Evolutionary conservation across 1,140 invertebrate genomes (phyloP).

Genomic region (Stenopsyche tienmushanensis): DNA sequence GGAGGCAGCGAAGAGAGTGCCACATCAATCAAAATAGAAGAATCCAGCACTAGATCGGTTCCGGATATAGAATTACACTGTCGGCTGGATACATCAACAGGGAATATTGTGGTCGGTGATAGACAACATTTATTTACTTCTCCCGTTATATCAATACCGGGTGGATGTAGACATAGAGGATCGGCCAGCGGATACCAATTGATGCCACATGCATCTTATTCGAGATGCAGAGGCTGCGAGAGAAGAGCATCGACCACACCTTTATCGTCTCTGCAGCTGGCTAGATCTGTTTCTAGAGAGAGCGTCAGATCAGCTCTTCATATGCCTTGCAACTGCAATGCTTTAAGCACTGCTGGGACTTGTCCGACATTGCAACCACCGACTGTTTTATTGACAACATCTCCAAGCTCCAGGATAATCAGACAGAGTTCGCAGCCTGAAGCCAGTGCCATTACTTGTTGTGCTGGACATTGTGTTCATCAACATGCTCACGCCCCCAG

Average conservation of each 20-base stretch:
- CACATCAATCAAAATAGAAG: conserved; percentile 59
- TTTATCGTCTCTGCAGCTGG: conserved; percentile 69
- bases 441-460: conserved; percentile 65
- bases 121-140: conserved; percentile 56
- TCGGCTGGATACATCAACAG: conserved; percentile 50
- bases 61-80: conserved; percentile 88
- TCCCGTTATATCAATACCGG: conserved; percentile 55
- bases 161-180: conserved; percentile 56
- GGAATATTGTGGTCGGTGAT: conserved; percentile 46
- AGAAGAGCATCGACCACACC: conserved; percentile 73
- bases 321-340: conserved; percentile 58
- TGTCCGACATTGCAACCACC: conserved; percentile 65
- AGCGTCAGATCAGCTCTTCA: conserved; percentile 67
- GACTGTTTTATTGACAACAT: conserved; percentile 68
- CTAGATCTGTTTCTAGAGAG: conserved; percentile 72
- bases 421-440: conserved; percentile 90
- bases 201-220: conserved; percentile 57
- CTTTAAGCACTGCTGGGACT: conserved; percentile 58
- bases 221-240: conserved; percentile 67
- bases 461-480: conserved; percentile 62
- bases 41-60: conserved; percentile 76
- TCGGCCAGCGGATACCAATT: conserved; percentile 61
- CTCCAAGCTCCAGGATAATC: conserved; percentile 74
- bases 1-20: conserved; percentile 78
- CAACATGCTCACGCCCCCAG: conserved; percentile 65